Evolutionary conservation across 2,888 invertebrate species (phyloP).

Genomic region (Synanthedon formicaeformis): DNA sequence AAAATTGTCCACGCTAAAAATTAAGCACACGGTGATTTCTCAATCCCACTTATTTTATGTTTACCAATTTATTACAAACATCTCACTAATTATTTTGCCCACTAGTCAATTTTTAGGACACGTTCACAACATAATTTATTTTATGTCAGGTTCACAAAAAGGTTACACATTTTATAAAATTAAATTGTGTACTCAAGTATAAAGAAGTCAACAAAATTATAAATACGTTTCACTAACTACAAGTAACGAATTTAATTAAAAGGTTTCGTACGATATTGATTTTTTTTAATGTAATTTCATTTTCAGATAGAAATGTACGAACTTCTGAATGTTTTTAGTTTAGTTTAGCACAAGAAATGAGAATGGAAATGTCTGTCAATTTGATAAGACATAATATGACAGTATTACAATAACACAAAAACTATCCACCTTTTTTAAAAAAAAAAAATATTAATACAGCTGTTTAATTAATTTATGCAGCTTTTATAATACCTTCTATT

Average conservation of each 20-base stretch:
- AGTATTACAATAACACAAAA: neutral
- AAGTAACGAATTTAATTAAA: no score
- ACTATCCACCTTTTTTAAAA: neutral
- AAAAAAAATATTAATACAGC: neutral
- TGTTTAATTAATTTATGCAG: no score
- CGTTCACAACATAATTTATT: no score
- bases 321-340: conserved; percentile 11
- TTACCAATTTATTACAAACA: conserved; percentile 41
- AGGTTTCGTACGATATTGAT: no score
- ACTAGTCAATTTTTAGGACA: conserved; percentile 35
- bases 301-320: neutral
- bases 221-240: no score
- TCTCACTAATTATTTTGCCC: conserved; percentile 37
- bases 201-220: no score
- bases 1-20: conserved; percentile 6
- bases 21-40: conserved; percentile 52
- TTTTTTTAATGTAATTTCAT: no score
- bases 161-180: no score
- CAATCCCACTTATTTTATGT: conserved; percentile 49
- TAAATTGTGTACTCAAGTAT: no score
- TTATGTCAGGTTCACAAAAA: no score
- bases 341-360: conserved; percentile 8
- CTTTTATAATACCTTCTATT: no score
- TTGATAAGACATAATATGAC: neutral
- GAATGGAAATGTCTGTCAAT: neutral